Evolutionary conservation across 2,113 vertebrate genomes (phyloP), one percentile per base, ranked within the genome.

Genomic region (Phalacrocorax aristotelis): DNA sequence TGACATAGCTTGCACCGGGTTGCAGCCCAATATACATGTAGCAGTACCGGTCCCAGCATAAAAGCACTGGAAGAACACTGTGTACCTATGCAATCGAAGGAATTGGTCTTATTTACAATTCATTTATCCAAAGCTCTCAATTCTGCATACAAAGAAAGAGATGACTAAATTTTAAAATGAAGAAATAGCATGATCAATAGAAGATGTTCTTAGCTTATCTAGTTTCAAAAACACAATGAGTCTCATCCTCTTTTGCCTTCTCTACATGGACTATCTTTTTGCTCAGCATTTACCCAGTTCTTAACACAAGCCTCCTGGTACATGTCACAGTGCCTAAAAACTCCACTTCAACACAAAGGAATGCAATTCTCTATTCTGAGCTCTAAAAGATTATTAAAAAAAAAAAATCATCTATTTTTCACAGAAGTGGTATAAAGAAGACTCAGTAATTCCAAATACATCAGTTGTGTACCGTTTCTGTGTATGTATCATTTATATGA

Each of bases 111-210:
- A 34, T 15, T 60, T 23, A 30, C 20, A 52, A 32, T 8, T 51
- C 54, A 29, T n/a, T 89, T 51, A 75, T 48, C 23, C 4, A 2
- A 29, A 61, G 7, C 13, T 7, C 10, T 66, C 32, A 17, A 6
- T 20, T 46, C 51, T 22, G 19, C 3, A 22, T 0, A 30, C 46
- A 81, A 83, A 32, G 12, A 26, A 66, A 62, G 68, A 64, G 10
- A 10, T 0, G 6, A 40, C 7, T 32, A 36, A 38, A 48, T 57
- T 94, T 36, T 51, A 44, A 71, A 87, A 71, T 23, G 2, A 75
- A 52, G 61, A 34, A 77, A 62, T 9, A 70, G 65, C 9, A 34
- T 0, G 0, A 4, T 51, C n/a, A 65, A 4, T 6, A 46, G 25
- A 70, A 46, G 60, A 30, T 40, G 15, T 8, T 83, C 15, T 36